Evolutionary conservation across 2,113 vertebrate genomes (phyloP).

Genomic region (Ascaphus truei): DNA sequence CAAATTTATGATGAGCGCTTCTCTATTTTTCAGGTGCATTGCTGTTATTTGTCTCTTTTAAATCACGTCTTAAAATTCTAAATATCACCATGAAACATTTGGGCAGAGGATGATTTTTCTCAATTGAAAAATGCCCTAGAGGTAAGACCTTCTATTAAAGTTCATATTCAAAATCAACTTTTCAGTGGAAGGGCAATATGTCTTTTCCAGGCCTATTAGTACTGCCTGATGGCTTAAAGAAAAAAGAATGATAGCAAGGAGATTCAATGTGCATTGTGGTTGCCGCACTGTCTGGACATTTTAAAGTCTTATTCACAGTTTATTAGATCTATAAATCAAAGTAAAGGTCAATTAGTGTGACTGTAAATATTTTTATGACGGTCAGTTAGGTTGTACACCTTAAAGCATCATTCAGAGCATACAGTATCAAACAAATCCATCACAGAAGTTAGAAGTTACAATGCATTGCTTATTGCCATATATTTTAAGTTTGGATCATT

Average conservation of each 20-base stretch:
- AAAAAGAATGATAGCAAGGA: constrained; percentile 26
- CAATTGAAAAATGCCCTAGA: constrained; percentile 42
- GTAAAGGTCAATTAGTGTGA: constrained; percentile 38
- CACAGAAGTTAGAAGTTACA: too few species aligned
- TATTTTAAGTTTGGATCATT: too few species aligned
- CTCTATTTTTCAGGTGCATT: too few species aligned
- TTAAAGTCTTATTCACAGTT: constrained; percentile 22
- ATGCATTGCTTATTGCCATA: too few species aligned
- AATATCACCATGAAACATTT: not conserved
- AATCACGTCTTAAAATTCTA: not conserved
- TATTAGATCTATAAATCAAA: constrained; percentile 42
- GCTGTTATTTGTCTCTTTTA: not conserved
- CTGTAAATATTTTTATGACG: constrained; percentile 26
- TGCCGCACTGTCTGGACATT: constrained; percentile 8
- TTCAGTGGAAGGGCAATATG: constrained; percentile 37
- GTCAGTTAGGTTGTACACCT: constrained; percentile 20
- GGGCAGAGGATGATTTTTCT: constrained; percentile 11
- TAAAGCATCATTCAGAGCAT: constrained; percentile 9
- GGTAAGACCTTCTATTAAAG: constrained; percentile 44
- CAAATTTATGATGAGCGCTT: too few species aligned
- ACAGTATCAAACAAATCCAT: not conserved
- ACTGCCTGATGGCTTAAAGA: constrained; percentile 21
- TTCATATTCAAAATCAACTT: constrained; percentile 46
- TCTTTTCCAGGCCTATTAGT: constrained; percentile 39
- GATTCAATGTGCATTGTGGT: constrained; percentile 19